Conservation (phyloP, 1,140 invertebrate genomes). For the Drosophila eugracilis region DNA sequence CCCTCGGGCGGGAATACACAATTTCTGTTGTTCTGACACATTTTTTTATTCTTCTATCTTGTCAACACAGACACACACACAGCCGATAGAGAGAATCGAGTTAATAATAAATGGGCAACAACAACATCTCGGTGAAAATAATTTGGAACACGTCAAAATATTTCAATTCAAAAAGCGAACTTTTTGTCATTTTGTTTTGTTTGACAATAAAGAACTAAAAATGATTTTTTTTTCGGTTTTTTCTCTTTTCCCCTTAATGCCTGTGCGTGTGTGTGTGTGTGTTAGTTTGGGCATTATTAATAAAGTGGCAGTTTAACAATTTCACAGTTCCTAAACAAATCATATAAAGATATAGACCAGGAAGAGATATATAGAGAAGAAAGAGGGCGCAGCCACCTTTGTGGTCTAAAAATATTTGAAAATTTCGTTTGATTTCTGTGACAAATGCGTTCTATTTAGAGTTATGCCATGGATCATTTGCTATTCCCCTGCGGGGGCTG, state of each 20-base stretch:
- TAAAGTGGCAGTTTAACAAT: slow-evolving; percentile 81
- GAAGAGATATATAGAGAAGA: slow-evolving; percentile 1
- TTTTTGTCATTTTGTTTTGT: slow-evolving; percentile 39
- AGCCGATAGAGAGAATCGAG: slow-evolving; percentile 43
- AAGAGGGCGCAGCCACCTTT: slow-evolving; percentile 6
- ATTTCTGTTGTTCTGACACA: slow-evolving; percentile 66
- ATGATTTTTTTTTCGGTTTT: slow-evolving; percentile 43
- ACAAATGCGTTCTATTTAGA: slow-evolving; percentile 80
- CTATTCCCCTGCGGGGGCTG: slow-evolving; percentile 33
- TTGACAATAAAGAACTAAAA: slow-evolving; percentile 79
- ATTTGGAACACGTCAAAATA: slow-evolving; percentile 82
- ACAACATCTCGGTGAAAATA: slow-evolving; percentile 39
- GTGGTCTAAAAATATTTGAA: slow-evolving; percentile 60
- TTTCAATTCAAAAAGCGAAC: slow-evolving; percentile 71
- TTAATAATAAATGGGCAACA: slow-evolving; percentile 77
- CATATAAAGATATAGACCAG: slow-evolving; percentile 38
- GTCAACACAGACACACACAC: slow-evolving; percentile 52
- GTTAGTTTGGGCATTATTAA: slow-evolving; percentile 60
- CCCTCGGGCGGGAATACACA: slow-evolving; percentile 16
- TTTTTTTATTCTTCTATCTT: slow-evolving; percentile 62
- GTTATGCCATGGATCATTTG: slow-evolving; percentile 72
- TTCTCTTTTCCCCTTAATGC: slow-evolving; percentile 25
- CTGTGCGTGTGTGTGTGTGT: slow-evolving; percentile 21
- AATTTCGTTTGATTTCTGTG: slow-evolving; percentile 69
- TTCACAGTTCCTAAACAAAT: slow-evolving; percentile 78